These are phyloP conservation scores for Motacilla tschutschensis DNA, from an alignment of 2,113 vertebrate species.

Conservation along the genomic window DNA sequence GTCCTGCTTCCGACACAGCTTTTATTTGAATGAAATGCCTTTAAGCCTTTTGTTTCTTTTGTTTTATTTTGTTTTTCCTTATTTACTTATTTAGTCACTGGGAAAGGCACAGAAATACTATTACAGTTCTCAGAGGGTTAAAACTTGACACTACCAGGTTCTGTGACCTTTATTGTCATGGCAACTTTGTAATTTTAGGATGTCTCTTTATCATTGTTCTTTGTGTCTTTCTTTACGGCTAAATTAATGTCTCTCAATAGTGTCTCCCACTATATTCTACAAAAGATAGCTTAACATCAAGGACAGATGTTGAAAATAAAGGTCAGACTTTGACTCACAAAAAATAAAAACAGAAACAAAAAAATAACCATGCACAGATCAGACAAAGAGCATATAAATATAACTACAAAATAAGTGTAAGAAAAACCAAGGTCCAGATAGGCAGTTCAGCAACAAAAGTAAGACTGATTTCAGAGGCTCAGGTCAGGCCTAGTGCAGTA, in stretches of 20 bases:
- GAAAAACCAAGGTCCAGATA: constrained; percentile 93
- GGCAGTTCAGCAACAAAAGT: constrained; percentile 90
- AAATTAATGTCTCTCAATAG: constrained; percentile 79
- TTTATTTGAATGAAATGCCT: constrained; percentile 74
- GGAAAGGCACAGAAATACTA: constrained; percentile 90
- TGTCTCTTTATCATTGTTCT: constrained; percentile 87
- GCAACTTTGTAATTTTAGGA: constrained; percentile 88
- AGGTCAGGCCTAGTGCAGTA: constrained; percentile 94
- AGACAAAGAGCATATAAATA: constrained; percentile 86
- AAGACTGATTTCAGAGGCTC: constrained; percentile 91
- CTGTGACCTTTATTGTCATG: constrained; percentile 88
- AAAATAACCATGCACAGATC: constrained; percentile 78
- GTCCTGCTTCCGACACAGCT: constrained; percentile 73
- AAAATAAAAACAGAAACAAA: constrained; percentile 73
- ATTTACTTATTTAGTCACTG: constrained; percentile 49
- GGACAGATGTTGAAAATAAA: constrained; percentile 85
- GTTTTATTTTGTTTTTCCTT: constrained; percentile 14
- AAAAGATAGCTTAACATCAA: constrained; percentile 83
- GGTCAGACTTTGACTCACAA: constrained; percentile 92
- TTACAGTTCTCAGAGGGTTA: constrained; percentile 89
- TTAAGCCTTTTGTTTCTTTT: constrained; percentile 67
- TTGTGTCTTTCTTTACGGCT: constrained; percentile 81
- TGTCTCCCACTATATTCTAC: constrained; percentile 82
- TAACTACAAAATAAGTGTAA: constrained; percentile 88
- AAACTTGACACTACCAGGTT: constrained; percentile 77